Evolutionary conservation across 1,140 invertebrate species (phyloP), one percentile per base, ranked within the genome.

Genomic region (Macrobrachium rosenbergii): DNA sequence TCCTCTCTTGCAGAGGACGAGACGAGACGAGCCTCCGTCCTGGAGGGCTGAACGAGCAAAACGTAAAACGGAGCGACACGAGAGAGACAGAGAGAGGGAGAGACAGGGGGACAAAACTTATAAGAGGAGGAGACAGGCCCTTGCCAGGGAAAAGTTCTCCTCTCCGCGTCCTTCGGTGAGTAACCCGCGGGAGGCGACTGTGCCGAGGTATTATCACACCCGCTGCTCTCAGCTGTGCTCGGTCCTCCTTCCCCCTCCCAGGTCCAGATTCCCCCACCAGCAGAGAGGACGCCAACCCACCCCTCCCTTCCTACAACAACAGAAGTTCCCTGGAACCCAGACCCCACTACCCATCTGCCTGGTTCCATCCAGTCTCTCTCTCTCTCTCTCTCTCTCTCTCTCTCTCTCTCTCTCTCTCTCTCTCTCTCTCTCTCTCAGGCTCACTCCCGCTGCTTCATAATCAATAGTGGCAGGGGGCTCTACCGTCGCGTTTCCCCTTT

Each of bases 141-240:
- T 12, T 52, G 52, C 8, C 7, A 52, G 52, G 8, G 52, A 52
- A 52, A 52, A 52, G 52, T 52, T 52, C 28, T 37, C 52, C 52
- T 52, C 52, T 52, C 52, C 52, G 91, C 63, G 92, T 92, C 69
- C 92, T 89, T 45, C 92, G 90, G 69, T 92, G 62, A 90, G 89
- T 28, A 63, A 77, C 45, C 28, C 62, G 86, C 91, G 78, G 80
- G 62, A 52, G 75, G 64, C 72, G 83, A 73, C 84, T 81, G 83
- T 75, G 78, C 59, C 76, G 79, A 75, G 83, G 72, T 87, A 73
- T 87, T 82, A 81, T 82, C 83, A 81, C 83, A 64, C 37, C 64
- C 69, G 43, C 59, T 23, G 67, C 60, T 28, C n/a, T 52, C 21
- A 67, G 64, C 63, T 76, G 78, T 52, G 52, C 76, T 19, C 59